Percentiles rank a stretch among this genome's conserved stretches.
phyloP scores from a whole-genome alignment of 2,797 vertebrate genomes.

The Prunella strophiata region DNA sequence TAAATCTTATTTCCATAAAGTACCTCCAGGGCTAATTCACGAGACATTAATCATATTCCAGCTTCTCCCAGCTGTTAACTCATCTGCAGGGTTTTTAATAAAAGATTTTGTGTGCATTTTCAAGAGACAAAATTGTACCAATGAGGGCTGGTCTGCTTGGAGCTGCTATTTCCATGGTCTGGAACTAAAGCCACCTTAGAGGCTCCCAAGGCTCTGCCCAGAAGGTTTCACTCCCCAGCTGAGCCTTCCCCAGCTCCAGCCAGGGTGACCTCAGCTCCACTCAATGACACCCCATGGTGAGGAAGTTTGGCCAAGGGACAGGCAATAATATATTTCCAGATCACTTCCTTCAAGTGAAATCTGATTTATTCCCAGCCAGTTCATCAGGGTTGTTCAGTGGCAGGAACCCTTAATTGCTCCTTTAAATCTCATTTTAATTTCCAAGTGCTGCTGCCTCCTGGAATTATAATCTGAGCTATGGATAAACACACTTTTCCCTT shows the following conservation, averaged over 20 bases:
- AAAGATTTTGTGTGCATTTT: constrained; percentile 46
- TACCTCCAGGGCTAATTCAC: constrained; percentile 58
- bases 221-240: neutral
- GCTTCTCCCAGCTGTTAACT: constrained; percentile 62
- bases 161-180: neutral
- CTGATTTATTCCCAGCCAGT: constrained; percentile 43
- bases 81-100: constrained; percentile 46
- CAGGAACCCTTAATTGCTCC: constrained; percentile 28
- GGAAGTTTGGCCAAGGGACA: neutral
- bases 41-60: constrained; percentile 58
- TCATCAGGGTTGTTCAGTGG: neutral
- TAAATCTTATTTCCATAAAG: constrained; percentile 63
- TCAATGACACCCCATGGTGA: neutral
- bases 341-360: constrained; percentile 20
- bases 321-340: constrained; percentile 13
- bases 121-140: neutral
- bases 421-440: constrained; percentile 42
- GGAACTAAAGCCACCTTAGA: neutral
- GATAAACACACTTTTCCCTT: neutral
- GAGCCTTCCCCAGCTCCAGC: neutral
- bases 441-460: neutral
- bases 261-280: neutral
- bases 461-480: neutral
- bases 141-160: neutral
- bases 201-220: neutral